phyloP scores from a whole-genome alignment of 2,888 invertebrate species.

The Drosophila pegasa region DNA sequence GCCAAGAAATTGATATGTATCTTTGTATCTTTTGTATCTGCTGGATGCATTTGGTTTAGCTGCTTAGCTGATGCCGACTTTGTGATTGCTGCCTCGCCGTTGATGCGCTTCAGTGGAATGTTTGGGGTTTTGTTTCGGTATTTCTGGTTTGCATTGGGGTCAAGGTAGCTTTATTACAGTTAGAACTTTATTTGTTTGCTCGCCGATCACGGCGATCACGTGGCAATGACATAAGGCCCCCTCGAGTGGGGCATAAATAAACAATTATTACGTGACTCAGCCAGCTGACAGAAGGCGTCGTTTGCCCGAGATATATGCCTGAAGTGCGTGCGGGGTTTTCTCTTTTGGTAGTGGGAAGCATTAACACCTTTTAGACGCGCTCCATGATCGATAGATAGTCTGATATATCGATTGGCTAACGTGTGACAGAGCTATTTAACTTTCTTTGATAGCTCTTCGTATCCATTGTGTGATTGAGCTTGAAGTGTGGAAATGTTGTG shows the following conservation, averaged over 20 bases:
- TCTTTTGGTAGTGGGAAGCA: slow-evolving; percentile 26
- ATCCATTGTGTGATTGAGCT: background rate
- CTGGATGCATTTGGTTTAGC: slow-evolving; percentile 49
- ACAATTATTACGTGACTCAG: slow-evolving; percentile 55
- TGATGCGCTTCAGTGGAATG: slow-evolving; percentile 64
- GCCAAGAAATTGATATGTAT: slow-evolving; percentile 59
- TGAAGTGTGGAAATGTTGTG: background rate
- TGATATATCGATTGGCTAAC: slow-evolving; percentile 4
- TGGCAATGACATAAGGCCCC: slow-evolving; percentile 54
- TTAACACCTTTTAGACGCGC: slow-evolving; percentile 32
- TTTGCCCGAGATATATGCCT: slow-evolving; percentile 1
- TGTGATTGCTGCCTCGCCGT: slow-evolving; percentile 29
- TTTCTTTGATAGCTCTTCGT: background rate
- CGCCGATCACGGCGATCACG: slow-evolving; percentile 61
- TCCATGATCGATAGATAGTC: background rate
- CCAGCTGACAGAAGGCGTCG: slow-evolving; percentile 7
- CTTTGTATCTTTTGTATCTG: slow-evolving; percentile 41
- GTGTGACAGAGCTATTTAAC: background rate
- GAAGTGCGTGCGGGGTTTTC: slow-evolving; percentile 36
- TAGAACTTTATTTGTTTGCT: slow-evolving; percentile 66
- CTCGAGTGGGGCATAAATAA: slow-evolving; percentile 37
- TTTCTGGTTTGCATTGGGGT: slow-evolving; percentile 48
- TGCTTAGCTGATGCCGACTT: slow-evolving; percentile 51
- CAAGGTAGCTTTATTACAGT: slow-evolving; percentile 67
- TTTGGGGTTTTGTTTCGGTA: slow-evolving; percentile 11